Conservation (phyloP, 2,888 invertebrate genomes). For the Nycteola revayana region DNA sequence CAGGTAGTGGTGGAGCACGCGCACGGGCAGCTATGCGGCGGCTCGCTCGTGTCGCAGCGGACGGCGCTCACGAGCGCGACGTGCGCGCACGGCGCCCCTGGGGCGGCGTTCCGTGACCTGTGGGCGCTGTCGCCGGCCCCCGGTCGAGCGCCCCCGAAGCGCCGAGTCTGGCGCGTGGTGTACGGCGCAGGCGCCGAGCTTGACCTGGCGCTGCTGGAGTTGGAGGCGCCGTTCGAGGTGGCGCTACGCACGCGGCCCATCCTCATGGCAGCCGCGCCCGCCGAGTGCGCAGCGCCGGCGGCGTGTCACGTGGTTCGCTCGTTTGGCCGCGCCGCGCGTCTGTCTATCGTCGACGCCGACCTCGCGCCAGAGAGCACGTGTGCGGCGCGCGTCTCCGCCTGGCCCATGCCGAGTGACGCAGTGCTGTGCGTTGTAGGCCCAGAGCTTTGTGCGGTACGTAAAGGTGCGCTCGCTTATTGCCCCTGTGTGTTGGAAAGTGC, state of each 20-base stretch:
- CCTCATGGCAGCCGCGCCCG: constrained; percentile 44
- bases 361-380: constrained; percentile 31
- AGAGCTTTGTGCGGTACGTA: constrained; percentile 47
- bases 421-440: constrained; percentile 53
- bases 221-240: constrained; percentile 50
- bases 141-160: constrained; percentile 23
- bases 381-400: constrained; percentile 38
- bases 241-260: constrained; percentile 50
- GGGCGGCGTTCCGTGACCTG: constrained; percentile 32
- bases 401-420: constrained; percentile 40
- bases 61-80: constrained; percentile 49
- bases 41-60: constrained; percentile 44
- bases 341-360: constrained; percentile 38
- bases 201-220: constrained; percentile 56
- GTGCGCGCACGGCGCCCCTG: constrained; percentile 35
- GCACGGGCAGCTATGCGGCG: constrained; percentile 35
- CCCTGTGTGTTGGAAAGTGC: no score
- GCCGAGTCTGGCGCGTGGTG: constrained; percentile 14
- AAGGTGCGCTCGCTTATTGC: no score
- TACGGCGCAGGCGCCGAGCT: constrained; percentile 19
- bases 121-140: constrained; percentile 41
- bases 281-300: constrained; percentile 38
- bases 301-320: constrained; percentile 48
- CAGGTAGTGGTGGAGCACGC: constrained; percentile 49
- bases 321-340: constrained; percentile 25